Conservation (phyloP, 2,888 invertebrate genomes). For the Heliconius sara region DNA sequence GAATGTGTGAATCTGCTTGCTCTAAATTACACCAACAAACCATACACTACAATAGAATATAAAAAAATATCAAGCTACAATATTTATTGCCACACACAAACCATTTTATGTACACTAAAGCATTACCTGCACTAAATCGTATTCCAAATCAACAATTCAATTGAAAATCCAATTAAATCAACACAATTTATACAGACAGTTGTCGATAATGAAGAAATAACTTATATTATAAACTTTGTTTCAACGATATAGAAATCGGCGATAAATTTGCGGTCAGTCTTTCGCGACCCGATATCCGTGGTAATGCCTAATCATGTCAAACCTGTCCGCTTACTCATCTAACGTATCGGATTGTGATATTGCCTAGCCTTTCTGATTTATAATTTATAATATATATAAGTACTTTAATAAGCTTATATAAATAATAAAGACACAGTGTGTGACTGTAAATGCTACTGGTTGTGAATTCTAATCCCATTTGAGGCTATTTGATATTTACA, state of each 20-base stretch:
- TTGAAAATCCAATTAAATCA: conserved; percentile 25
- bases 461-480: too few species aligned
- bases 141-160: conserved; percentile 20
- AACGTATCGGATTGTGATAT: conserved; percentile 32
- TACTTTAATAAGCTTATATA: too few species aligned
- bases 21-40: not conserved
- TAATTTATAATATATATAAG: not conserved
- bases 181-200: conserved; percentile 20
- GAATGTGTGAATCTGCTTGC: too few species aligned
- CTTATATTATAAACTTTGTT: conserved; percentile 20
- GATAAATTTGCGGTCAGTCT: conserved; percentile 45
- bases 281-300: conserved; percentile 45
- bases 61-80: too few species aligned
- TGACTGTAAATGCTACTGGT: too few species aligned
- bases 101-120: not conserved
- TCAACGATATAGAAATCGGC: conserved; percentile 17
- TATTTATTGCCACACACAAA: not conserved
- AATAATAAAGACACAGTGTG: too few species aligned
- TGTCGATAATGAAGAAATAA: conserved; percentile 41
- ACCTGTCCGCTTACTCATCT: conserved; percentile 46
- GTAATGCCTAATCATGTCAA: conserved; percentile 47
- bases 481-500: too few species aligned
- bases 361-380: conserved; percentile 3
- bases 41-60: not conserved
- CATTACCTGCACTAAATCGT: not conserved